These are phyloP conservation scores for Coptodon bakossiorum DNA, from an alignment of 2,113 vertebrate genomes.

Conservation along the genomic window DNA sequence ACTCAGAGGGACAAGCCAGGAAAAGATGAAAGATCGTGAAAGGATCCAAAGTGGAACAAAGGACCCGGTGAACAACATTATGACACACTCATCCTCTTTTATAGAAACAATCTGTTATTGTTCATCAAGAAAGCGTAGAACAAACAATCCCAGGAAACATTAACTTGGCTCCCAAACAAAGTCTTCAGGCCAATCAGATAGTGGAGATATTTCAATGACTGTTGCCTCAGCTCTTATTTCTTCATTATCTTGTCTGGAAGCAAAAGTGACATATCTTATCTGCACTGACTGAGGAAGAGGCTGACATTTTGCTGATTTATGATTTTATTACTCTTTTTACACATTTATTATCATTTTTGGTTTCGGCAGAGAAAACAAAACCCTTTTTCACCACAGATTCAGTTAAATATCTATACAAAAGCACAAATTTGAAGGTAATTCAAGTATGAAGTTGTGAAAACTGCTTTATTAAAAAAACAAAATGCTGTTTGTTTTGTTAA, in stretches of 20 bases:
- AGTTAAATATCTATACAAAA: not conserved
- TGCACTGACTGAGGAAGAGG: not conserved
- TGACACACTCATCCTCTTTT: conserved; percentile 22
- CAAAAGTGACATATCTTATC: not conserved
- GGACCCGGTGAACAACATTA: not conserved
- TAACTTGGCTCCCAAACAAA: conserved; percentile 40
- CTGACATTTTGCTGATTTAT: not conserved
- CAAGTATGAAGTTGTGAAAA: not conserved
- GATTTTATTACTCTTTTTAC: not conserved
- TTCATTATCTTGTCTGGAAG: conserved; percentile 40
- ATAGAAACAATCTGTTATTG: conserved; percentile 51
- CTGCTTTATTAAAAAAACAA: not conserved
- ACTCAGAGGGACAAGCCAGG: not conserved
- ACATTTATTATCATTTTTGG: not conserved
- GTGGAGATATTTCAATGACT: conserved; percentile 19
- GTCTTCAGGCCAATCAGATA: conserved; percentile 31
- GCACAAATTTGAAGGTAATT: not conserved
- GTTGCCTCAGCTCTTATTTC: conserved; percentile 27
- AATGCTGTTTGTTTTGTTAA: not conserved
- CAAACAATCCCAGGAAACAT: conserved; percentile 45
- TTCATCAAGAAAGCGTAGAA: conserved; percentile 29
- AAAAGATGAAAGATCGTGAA: conserved; percentile 14
- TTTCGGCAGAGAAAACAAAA: not conserved
- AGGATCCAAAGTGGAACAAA: conserved; percentile 5
- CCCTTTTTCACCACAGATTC: not conserved